Conservation (phyloP, 92 coral and sea anemone genomes). For the Galaxea fascicularis region DNA sequence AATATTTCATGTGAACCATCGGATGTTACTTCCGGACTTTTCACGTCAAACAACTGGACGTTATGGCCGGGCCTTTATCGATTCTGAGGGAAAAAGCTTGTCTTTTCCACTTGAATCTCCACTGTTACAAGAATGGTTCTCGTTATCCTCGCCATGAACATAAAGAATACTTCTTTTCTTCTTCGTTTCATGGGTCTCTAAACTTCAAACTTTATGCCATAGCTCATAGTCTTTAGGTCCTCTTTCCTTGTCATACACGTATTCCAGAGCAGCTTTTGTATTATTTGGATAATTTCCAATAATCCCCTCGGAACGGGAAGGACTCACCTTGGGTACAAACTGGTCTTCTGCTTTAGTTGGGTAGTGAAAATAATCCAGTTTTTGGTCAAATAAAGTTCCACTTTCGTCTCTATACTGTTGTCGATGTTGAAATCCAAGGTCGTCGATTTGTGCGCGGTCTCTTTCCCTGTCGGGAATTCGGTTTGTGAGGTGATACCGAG, state of each 20-base stretch:
- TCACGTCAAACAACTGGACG: too few species aligned
- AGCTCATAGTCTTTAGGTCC: conserved; percentile 93
- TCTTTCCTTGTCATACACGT: conserved; percentile 82
- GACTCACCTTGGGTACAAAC: conserved; percentile 72
- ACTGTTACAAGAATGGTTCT: too few species aligned
- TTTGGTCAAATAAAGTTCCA: conserved; percentile 77
- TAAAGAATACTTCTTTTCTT: too few species aligned
- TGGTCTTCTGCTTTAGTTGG: conserved; percentile 95
- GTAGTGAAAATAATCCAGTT: conserved; percentile 84
- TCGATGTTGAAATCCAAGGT: conserved; percentile 80
- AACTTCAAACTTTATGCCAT: conserved; percentile 76
- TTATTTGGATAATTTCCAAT: conserved; percentile 81
- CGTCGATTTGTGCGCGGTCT: conserved; percentile 82
- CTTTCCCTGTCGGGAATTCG: conserved; percentile 96
- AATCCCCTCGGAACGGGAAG: conserved; percentile 48
- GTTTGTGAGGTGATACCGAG: conserved; percentile 82
- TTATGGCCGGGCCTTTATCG: too few species aligned
- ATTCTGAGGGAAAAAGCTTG: too few species aligned
- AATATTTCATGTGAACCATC: too few species aligned
- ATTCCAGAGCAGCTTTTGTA: conserved; percentile 82
- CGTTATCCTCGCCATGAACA: too few species aligned
- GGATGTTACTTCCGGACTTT: too few species aligned
- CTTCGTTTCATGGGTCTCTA: background rate
- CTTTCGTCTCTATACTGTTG: conserved; percentile 89
- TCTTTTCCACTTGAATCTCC: too few species aligned